Evolutionary conservation across 2,113 vertebrate species (phyloP).

Genomic region (Aleadryas rufinucha): DNA sequence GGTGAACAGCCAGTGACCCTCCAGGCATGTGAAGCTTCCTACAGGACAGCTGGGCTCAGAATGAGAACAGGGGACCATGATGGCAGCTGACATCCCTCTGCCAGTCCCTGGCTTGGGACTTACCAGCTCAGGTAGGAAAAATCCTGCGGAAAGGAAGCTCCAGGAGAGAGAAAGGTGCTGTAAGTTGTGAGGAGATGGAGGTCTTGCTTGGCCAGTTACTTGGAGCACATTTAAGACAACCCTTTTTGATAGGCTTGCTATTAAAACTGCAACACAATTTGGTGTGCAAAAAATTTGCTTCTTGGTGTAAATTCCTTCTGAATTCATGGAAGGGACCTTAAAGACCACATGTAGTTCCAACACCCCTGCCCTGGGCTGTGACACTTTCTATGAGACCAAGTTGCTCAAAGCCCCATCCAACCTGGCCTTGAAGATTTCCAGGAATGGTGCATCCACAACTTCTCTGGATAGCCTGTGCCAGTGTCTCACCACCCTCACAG

Average conservation of each 20-base stretch:
- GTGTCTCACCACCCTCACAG: neutral
- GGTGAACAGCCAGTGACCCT: neutral
- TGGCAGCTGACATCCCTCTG: accelerated
- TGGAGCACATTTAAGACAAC: neutral
- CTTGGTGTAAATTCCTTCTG: neutral
- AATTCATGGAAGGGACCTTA: neutral
- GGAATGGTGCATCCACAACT: neutral
- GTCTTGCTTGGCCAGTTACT: neutral
- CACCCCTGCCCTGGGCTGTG: neutral
- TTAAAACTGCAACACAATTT: neutral
- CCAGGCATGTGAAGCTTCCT: neutral
- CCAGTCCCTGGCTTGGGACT: neutral
- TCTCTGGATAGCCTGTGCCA: neutral
- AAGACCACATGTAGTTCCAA: neutral
- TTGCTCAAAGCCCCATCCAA: neutral
- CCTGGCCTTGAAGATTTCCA: neutral
- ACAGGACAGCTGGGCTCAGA: neutral
- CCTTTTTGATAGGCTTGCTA: neutral
- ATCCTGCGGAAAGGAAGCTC: neutral
- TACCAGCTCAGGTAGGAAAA: neutral
- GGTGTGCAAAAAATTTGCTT: neutral
- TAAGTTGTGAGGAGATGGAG: neutral
- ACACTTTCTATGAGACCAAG: neutral
- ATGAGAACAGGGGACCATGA: accelerated
- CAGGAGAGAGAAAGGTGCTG: neutral